Base-by-base conservation (phyloP, 2,797 vertebrate genomes). In the Falco berigora region DNA sequence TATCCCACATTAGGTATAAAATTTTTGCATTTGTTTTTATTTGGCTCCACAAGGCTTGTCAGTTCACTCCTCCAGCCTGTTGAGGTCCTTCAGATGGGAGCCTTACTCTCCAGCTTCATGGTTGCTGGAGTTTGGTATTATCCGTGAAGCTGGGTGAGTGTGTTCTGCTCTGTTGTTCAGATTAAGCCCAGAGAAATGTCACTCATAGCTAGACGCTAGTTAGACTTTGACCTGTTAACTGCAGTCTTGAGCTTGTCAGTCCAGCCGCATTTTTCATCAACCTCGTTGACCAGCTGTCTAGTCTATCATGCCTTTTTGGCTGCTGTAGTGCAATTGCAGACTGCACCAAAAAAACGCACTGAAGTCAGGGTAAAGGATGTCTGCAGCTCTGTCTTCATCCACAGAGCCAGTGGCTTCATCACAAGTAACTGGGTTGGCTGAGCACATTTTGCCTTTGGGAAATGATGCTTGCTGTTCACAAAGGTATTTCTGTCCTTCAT, bases 371-470 rank as follows among this genome's bases (percentile, higher is more conserved):
- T 82, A 63, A 52, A 44, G 36, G 22, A 5, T 83, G n/a, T 61
- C 46, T 90, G 49, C 74, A 67, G 36, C n/a, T 30, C 34, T 78
- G 44, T 52, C 44, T 32, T 83, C 18, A 80, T 59, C 49, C 21
- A 30, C 24, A 30, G 38, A 69, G 47, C 38, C 63, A 40, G 17
- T 55, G 47, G 27, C 61, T 92, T 94, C 27, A 25, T 74, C n/a
- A 4, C 38, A 50, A 85, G n/a, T 86, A 88, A 77, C 38, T 71
- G 47, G 52, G 63, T 93, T 13, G 7, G 56, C n/a, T 83, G 47
- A 69, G n/a, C 44, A 59, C 22, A 25, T 76, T 83, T 71, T 93
- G 72, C 61, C 86, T 90, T 67, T 92, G 86, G 76, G 72, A 86
- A 89, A 67, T 86, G 61, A 59, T n/a, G 10, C 34, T 80, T 77